phyloP scores from a whole-genome alignment of 2,888 invertebrate genomes.

The Taenaris catops region DNA sequence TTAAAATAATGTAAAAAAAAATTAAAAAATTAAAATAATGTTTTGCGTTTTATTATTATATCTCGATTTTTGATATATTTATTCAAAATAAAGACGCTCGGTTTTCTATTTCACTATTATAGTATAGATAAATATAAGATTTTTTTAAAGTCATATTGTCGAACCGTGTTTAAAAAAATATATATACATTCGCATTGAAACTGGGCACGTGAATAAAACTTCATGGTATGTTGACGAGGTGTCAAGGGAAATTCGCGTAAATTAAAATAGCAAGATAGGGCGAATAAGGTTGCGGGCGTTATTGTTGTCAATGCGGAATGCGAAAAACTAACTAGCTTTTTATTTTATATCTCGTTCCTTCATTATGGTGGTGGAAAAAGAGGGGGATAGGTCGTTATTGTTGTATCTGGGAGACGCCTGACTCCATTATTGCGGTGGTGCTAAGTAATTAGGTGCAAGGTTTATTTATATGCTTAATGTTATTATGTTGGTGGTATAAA shows the following conservation, averaged over 20 bases:
- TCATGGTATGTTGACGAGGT: conserved; percentile 63
- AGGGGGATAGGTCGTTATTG: conserved; percentile 39
- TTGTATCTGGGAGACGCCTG: conserved; percentile 47
- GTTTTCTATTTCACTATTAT: no score
- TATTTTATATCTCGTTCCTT: conserved; percentile 27
- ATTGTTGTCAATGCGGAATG: conserved; percentile 56
- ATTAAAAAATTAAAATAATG: no score
- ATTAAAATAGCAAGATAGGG: conserved; percentile 78
- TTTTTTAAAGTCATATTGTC: no score
- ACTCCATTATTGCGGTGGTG: conserved; percentile 48
- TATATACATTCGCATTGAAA: conserved; percentile 10
- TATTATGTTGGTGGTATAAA: conserved; percentile 31
- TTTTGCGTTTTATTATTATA: no score
- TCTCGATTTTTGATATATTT: no score
- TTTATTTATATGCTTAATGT: conserved; percentile 36
- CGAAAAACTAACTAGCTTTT: conserved; percentile 61
- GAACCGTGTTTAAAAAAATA: conserved; percentile 16
- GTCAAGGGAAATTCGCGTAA: conserved; percentile 81
- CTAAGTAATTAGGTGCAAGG: conserved; percentile 72
- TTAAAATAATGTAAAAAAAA: no score
- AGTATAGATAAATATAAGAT: no score
- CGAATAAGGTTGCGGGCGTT: conserved; percentile 61
- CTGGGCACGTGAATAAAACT: conserved; percentile 30
- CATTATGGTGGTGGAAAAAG: conserved; percentile 24
- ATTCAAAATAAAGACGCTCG: no score